Evolutionary conservation across 2,113 vertebrate genomes (phyloP), one percentile per base, ranked within the genome.

Genomic region (Phainopepla nitens): DNA sequence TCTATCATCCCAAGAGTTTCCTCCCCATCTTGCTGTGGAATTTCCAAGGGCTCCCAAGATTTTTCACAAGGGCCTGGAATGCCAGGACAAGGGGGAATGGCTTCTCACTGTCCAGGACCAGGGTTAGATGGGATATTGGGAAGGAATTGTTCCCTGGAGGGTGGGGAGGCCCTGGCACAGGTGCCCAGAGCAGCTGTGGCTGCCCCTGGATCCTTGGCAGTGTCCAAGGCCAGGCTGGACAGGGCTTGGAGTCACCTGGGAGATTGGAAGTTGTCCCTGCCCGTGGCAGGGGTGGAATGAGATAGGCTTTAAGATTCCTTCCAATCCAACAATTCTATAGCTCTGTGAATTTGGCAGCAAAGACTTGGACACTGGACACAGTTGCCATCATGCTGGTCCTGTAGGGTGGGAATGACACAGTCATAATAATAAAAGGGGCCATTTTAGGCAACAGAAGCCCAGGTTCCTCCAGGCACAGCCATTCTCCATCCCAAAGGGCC

Each of bases 251-350:
- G 25, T 17, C 15, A 0, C 21, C 17, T 54, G 71, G 47, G 29
- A 1, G 0, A 2, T 17, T 31, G 21, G 8, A 1, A 54, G 7
- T 4, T 27, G n/a, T 16, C 62, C n/a, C 62, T 69, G 29, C 14
- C 23, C 47, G 31, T 11, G 12, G 39, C 24, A 75, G 24, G 3
- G 11, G 11, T 41, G 24, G 10, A 0, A 41, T 6, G 0, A 5
- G 28, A 24, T 39, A 19, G 4, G 15, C 28, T 53, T 35, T 60
- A 47, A 45, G 9, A 15, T 31, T 7, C 39, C n/a, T 54, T 27
- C 29, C n/a, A 68, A 10, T 8, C 10, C 31, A 62, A 23, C 8
- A 15, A 7, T 27, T 69, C 62, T 2, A 3, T 33, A 62, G 25
- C 29, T 60, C 24, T 31, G 9, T 15, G 29, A 73, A 23, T 8